Evolutionary conservation across 2,113 vertebrate genomes (phyloP).

Genomic region (Channa maculata): DNA sequence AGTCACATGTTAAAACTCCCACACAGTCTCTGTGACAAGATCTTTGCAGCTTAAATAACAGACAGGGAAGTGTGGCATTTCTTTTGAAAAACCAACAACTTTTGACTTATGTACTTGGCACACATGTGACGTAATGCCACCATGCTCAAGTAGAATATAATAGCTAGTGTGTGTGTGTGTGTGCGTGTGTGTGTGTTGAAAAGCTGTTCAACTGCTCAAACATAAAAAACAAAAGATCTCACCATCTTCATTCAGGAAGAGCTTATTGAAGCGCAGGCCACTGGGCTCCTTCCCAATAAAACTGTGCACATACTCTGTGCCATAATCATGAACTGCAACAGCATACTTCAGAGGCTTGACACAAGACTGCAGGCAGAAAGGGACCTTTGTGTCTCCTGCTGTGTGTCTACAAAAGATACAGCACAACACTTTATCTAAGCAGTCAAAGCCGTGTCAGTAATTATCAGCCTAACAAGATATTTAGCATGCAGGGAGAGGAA

Average conservation of each 20-base stretch:
- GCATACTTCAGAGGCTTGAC: conserved; percentile 98
- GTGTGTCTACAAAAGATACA: conserved; percentile 86
- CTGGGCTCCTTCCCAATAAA: conserved; percentile 99
- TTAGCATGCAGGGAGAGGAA: too few relatives aligned
- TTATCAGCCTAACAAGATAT: too few relatives aligned
- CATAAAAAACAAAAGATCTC: conserved; percentile 59
- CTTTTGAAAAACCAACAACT: background rate
- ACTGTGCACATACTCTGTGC: conserved; percentile 95
- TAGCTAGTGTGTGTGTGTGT: background rate
- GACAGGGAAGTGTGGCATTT: conserved; percentile 28
- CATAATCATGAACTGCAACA: conserved; percentile 92
- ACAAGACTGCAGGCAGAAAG: conserved; percentile 98
- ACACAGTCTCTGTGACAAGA: background rate
- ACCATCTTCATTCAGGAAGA: conserved; percentile 98
- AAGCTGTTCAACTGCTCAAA: background rate
- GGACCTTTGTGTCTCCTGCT: conserved; percentile 96
- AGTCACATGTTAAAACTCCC: background rate
- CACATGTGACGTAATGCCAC: background rate
- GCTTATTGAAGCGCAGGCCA: conserved; percentile 96
- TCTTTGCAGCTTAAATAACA: background rate
- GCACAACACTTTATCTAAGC: background rate
- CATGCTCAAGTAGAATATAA: too few relatives aligned
- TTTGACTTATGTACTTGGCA: background rate
- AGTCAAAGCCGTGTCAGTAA: background rate
- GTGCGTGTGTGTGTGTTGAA: background rate